A percentile compares a stretch with the other conserved stretches of the same genome.
phyloP scores from a whole-genome alignment of 2,797 vertebrate genomes.

The Enteromius mattozi region DNA sequence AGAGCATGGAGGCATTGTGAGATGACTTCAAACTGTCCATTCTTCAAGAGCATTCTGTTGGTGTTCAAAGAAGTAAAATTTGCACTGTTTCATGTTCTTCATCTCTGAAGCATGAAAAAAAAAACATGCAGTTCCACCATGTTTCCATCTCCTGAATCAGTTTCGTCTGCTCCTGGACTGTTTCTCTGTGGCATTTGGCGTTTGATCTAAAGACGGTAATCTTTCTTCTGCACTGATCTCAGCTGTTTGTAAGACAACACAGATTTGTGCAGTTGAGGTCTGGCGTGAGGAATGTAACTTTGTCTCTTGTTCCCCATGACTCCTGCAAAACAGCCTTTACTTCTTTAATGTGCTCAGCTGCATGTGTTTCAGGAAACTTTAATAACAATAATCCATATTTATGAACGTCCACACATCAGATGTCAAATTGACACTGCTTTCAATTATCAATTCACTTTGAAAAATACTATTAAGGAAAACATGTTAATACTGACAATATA shows the following conservation, averaged over 20 bases:
- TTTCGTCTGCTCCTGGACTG: constrained; percentile 30
- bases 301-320: background rate
- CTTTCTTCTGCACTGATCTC: constrained; percentile 9
- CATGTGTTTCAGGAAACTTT: background rate
- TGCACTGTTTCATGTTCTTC: background rate
- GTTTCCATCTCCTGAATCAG: constrained; percentile 24
- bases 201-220: constrained; percentile 30
- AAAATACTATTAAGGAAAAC: no score
- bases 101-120: constrained; percentile 37
- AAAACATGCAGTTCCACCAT: constrained; percentile 43
- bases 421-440: background rate
- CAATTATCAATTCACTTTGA: no score
- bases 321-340: background rate
- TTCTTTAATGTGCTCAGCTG: constrained; percentile 14
- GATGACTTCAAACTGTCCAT: background rate
- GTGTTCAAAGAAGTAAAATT: background rate
- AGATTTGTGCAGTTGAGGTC: background rate
- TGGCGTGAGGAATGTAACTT: background rate
- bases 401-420: constrained; percentile 30
- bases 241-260: constrained; percentile 22
- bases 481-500: no score
- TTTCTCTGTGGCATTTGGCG: constrained; percentile 27
- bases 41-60: background rate
- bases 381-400: constrained; percentile 18
- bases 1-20: background rate